Evolutionary conservation across 2,113 vertebrate species (phyloP).

Genomic region (Malurus elegans): DNA sequence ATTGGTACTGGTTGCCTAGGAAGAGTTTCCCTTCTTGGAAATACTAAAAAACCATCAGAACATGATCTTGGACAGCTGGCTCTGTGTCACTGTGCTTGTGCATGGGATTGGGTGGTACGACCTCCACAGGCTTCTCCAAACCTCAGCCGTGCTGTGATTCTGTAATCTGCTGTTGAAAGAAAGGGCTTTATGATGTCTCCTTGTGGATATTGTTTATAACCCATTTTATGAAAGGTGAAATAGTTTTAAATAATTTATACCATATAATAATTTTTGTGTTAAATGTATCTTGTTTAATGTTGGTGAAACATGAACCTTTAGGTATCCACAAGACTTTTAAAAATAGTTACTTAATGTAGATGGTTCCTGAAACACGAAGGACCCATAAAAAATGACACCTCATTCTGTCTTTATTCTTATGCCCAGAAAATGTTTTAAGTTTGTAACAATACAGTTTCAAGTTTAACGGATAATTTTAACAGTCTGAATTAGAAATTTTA

Average conservation of each 20-base stretch:
- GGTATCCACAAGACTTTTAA: neutral
- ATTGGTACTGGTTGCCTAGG: neutral
- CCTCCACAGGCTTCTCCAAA: neutral
- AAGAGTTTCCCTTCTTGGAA: neutral
- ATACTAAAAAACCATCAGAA: rapidly evolving
- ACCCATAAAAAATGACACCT: neutral
- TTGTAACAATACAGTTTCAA: neutral
- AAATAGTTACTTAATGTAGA: neutral
- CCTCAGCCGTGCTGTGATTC: neutral
- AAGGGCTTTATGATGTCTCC: neutral
- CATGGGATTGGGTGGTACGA: neutral
- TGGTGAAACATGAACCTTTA: neutral
- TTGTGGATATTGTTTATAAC: neutral
- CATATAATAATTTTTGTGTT: neutral
- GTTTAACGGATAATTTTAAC: neutral
- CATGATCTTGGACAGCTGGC: rapidly evolving
- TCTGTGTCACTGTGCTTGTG: neutral
- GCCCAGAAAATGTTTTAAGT: neutral
- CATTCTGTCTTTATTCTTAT: neutral
- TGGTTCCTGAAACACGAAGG: neutral
- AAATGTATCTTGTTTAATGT: neutral
- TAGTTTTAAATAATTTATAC: neutral
- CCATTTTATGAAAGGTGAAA: neutral
- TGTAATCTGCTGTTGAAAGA: neutral
- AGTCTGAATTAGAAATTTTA: neutral